Evolutionary conservation across 2,888 invertebrate species (phyloP).

Genomic region (Lamproptera curius): DNA sequence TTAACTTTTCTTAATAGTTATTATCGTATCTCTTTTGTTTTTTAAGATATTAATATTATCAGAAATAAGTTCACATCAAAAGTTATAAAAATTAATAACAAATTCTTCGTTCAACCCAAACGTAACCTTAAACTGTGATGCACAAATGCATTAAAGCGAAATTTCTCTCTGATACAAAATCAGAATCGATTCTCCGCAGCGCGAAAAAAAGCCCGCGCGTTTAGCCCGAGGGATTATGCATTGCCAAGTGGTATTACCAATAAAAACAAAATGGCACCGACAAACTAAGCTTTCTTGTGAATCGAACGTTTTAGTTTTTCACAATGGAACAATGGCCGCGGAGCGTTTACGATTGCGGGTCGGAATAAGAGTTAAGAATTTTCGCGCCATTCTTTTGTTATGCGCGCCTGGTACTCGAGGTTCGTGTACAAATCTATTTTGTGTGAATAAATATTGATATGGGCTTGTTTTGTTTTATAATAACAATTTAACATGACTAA

Average conservation of each 20-base stretch:
- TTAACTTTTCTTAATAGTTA: too few species aligned
- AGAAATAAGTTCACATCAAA: too few species aligned
- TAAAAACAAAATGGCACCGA: slow-evolving; percentile 12
- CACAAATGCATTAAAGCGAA: too few species aligned
- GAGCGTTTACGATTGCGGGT: slow-evolving; percentile 12
- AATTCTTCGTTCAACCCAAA: too few species aligned
- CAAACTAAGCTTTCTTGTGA: slow-evolving; percentile 17
- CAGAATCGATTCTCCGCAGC: slow-evolving; percentile 11
- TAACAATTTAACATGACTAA: too few species aligned
- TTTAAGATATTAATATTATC: too few species aligned
- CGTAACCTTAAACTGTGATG: too few species aligned
- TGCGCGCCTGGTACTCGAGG: not conserved
- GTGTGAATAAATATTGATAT: slow-evolving; percentile 7
- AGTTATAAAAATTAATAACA: too few species aligned
- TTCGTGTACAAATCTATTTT: slow-evolving; percentile 2
- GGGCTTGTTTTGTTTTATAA: slow-evolving; percentile 1
- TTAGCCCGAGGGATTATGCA: slow-evolving; percentile 9
- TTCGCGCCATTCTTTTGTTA: slow-evolving; percentile 11
- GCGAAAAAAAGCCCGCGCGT: slow-evolving; percentile 2
- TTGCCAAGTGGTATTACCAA: slow-evolving; percentile 15
- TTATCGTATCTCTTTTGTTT: too few species aligned
- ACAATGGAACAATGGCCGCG: slow-evolving; percentile 10
- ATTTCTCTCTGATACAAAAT: too few species aligned
- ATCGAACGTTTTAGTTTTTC: slow-evolving; percentile 17
- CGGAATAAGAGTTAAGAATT: slow-evolving; percentile 1